These are phyloP conservation scores for Lithophane socia DNA, from an alignment of 2,888 invertebrate genomes.

Conservation along the genomic window DNA sequence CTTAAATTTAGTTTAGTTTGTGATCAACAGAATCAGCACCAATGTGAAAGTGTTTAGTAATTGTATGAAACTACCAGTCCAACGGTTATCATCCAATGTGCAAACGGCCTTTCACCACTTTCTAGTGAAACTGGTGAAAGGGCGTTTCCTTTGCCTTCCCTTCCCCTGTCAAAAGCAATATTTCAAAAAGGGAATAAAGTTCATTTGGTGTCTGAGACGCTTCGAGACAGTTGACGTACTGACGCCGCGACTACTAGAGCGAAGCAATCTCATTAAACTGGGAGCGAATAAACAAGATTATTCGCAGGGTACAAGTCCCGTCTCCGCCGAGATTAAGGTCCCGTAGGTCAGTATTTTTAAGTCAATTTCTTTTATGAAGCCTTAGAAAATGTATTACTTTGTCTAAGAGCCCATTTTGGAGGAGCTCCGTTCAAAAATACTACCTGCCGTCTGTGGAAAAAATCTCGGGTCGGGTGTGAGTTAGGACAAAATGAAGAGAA, in stretches of 20 bases:
- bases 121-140: no score
- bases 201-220: slow-evolving; percentile 46
- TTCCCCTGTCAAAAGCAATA: slow-evolving; percentile 34
- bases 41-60: no score
- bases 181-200: slow-evolving; percentile 58
- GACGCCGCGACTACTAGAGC: slow-evolving; percentile 62
- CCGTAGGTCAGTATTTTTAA: slow-evolving; percentile 69
- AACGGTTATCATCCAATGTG: no score
- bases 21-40: no score
- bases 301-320: slow-evolving; percentile 67
- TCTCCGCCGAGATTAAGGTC: slow-evolving; percentile 68
- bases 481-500: slow-evolving; percentile 51
- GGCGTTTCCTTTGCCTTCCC: no score
- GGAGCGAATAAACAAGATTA: slow-evolving; percentile 76
- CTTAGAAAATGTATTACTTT: slow-evolving; percentile 62
- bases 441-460: slow-evolving; percentile 51
- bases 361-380: slow-evolving; percentile 71
- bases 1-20: no score
- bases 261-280: slow-evolving; percentile 75
- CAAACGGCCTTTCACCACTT: no score
- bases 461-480: slow-evolving; percentile 38
- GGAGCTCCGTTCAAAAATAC: slow-evolving; percentile 55
- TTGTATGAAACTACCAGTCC: no score
- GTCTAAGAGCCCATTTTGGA: slow-evolving; percentile 62
- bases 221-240: slow-evolving; percentile 53